phyloP scores from a whole-genome alignment of 1,140 invertebrate species.

The Drosophila equinoxialis region DNA sequence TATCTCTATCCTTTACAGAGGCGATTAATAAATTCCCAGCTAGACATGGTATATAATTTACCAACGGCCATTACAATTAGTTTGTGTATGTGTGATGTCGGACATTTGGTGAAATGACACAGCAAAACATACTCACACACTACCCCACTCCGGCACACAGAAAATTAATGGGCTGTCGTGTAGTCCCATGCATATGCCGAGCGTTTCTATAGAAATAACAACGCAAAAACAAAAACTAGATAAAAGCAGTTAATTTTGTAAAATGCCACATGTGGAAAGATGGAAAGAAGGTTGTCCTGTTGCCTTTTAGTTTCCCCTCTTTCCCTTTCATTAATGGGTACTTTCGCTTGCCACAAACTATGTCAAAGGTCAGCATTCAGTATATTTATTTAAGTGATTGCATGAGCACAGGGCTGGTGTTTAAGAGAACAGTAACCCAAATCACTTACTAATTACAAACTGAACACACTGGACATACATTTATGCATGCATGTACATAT shows the following conservation, averaged over 20 bases:
- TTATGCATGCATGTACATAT: too few species aligned
- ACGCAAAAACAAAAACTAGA: constrained; percentile 45
- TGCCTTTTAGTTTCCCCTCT: not conserved
- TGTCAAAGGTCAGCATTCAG: constrained; percentile 26
- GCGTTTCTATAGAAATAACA: constrained; percentile 19
- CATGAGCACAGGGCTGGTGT: not conserved
- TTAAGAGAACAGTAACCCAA: constrained; percentile 18
- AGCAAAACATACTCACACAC: constrained; percentile 40
- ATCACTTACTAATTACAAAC: constrained; percentile 39
- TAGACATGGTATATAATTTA: constrained; percentile 35
- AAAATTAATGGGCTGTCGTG: constrained; percentile 58
- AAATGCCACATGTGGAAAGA: constrained; percentile 24
- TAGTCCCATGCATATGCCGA: constrained; percentile 25
- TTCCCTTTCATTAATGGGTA: constrained; percentile 32
- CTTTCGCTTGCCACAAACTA: constrained; percentile 33
- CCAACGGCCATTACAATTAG: constrained; percentile 34
- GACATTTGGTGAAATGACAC: constrained; percentile 49
- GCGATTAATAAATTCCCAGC: constrained; percentile 38
- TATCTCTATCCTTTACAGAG: constrained; percentile 17
- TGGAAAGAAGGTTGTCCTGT: not conserved
- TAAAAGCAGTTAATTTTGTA: constrained; percentile 69
- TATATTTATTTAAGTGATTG: constrained; percentile 41
- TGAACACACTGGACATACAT: constrained; percentile 10
- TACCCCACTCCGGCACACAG: constrained; percentile 22
- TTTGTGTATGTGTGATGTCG: constrained; percentile 18